Percentiles rank a stretch among this genome's conserved stretches.
phyloP scores from a whole-genome alignment of 2,888 invertebrate species.

The Chouioia cunea region DNA sequence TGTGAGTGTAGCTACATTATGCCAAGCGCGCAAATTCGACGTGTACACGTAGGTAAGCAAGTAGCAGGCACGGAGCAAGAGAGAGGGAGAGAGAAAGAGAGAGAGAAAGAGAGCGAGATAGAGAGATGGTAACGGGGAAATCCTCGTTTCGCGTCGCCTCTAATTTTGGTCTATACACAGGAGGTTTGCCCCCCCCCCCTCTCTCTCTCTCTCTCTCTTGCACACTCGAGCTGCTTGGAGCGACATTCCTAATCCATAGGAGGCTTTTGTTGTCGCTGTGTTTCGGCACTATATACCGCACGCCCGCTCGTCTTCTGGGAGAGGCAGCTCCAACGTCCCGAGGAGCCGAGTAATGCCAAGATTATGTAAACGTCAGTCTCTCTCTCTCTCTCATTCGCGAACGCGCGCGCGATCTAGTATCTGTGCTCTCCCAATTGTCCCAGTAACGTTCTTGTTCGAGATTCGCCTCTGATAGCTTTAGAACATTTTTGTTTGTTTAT shows the following conservation, averaged over 20 bases:
- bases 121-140: neutral
- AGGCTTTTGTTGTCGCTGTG: constrained; percentile 58
- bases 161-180: constrained; percentile 33
- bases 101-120: too few relatives aligned
- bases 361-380: constrained; percentile 61
- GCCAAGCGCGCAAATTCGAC: constrained; percentile 14
- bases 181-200: neutral
- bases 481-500: constrained; percentile 5
- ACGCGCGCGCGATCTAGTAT: too few relatives aligned
- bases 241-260: constrained; percentile 55
- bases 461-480: constrained; percentile 18
- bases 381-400: neutral
- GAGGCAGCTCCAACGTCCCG: constrained; percentile 36
- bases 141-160: constrained; percentile 21
- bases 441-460: constrained; percentile 2
- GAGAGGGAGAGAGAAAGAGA: too few relatives aligned
- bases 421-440: neutral
- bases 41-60: too few relatives aligned
- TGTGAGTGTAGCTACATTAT: too few relatives aligned
- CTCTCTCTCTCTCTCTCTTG: constrained; percentile 6
- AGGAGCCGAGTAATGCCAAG: constrained; percentile 61
- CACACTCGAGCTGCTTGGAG: neutral
- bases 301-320: constrained; percentile 22
- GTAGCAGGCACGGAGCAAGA: too few relatives aligned
- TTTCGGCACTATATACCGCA: constrained; percentile 46